phyloP scores from a whole-genome alignment of 1,140 invertebrate genomes.

The Aphaenogaster rudis region DNA sequence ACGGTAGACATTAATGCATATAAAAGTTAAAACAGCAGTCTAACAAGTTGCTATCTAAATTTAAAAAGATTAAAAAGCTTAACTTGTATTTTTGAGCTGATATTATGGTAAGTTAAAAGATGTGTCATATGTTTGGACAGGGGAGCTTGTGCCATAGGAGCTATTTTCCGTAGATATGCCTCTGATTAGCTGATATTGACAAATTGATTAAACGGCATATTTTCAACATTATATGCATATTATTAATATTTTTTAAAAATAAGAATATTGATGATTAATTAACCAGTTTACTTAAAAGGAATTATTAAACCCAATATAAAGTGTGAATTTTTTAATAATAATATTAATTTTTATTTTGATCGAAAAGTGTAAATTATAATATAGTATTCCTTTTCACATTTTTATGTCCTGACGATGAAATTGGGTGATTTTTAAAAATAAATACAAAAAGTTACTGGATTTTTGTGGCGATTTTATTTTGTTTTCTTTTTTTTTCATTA shows the following conservation, averaged over 20 bases:
- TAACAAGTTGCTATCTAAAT: too few species aligned
- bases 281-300: background rate
- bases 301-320: background rate
- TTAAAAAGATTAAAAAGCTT: too few species aligned
- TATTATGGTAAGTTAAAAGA: too few species aligned
- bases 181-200: background rate
- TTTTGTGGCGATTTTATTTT: background rate
- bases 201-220: background rate
- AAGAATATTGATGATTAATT: background rate
- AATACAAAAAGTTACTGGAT: background rate
- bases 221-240: background rate
- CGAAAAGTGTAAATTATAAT: background rate
- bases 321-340: background rate
- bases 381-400: background rate
- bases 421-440: background rate
- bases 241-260: background rate
- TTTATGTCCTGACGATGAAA: background rate
- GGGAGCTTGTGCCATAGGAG: too few species aligned
- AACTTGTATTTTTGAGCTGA: too few species aligned
- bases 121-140: too few species aligned
- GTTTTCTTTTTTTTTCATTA: conserved; percentile 1
- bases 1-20: too few species aligned
- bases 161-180: too few species aligned
- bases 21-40: too few species aligned
- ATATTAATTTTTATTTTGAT: background rate